Evolutionary conservation across 1,140 invertebrate species (phyloP).

Genomic region (Macrosteles quadrilineatus): DNA sequence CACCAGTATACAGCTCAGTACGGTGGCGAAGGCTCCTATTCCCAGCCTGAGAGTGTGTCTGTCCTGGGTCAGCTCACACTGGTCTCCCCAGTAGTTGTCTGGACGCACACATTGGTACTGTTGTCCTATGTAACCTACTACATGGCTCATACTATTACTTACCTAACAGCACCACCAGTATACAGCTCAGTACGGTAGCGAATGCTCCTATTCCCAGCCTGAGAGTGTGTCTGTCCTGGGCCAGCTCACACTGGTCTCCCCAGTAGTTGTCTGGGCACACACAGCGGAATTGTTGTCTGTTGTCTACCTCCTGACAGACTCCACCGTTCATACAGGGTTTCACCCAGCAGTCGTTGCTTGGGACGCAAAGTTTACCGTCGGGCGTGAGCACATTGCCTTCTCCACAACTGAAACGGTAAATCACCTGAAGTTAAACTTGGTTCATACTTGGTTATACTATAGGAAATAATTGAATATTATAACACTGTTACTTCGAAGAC

Average conservation of each 20-base stretch:
- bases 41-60: too few species aligned
- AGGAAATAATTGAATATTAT: not conserved
- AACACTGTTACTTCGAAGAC: not conserved
- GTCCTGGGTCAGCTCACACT: too few species aligned
- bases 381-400: slow-evolving; percentile 84
- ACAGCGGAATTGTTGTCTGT: slow-evolving; percentile 75
- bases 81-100: too few species aligned
- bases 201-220: slow-evolving; percentile 90
- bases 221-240: slow-evolving; percentile 87
- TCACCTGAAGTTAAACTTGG: too few species aligned
- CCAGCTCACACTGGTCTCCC: slow-evolving; percentile 90
- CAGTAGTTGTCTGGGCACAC: slow-evolving; percentile 87
- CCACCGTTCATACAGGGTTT: slow-evolving; percentile 89
- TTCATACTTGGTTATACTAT: not conserved
- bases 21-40: too few species aligned
- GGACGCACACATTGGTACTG: too few species aligned
- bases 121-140: too few species aligned
- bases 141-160: too few species aligned
- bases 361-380: slow-evolving; percentile 87
- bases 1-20: too few species aligned
- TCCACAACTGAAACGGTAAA: slow-evolving; percentile 77
- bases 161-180: slow-evolving; percentile 78
- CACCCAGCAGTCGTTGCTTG: slow-evolving; percentile 91
- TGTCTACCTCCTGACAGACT: slow-evolving; percentile 84
- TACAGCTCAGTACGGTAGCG: slow-evolving; percentile 88